Conservation (phyloP, 1,140 invertebrate species). For the Drosophila pruinosa region DNA sequence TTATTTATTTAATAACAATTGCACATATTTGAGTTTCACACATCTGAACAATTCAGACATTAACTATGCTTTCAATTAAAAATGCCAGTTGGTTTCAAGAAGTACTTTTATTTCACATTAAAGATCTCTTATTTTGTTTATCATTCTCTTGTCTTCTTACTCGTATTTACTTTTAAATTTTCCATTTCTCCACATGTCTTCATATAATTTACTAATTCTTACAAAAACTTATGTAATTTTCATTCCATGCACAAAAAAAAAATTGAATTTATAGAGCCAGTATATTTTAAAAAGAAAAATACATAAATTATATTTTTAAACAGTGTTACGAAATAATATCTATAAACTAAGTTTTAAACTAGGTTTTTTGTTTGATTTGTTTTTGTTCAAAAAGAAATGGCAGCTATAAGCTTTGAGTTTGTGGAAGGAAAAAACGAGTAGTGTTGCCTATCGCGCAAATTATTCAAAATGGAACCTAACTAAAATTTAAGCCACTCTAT, state of each 20-base stretch:
- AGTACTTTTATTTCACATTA: slow-evolving; percentile 79
- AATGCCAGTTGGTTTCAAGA: slow-evolving; percentile 49
- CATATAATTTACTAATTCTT: slow-evolving; percentile 75
- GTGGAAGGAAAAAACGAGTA: background rate
- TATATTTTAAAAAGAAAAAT: background rate
- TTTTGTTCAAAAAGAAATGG: slow-evolving; percentile 35
- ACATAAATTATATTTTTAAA: slow-evolving; percentile 12
- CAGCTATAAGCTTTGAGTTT: slow-evolving; percentile 67
- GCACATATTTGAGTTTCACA: too few species aligned
- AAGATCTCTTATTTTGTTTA: slow-evolving; percentile 57
- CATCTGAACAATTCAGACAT: too few species aligned
- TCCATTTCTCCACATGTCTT: slow-evolving; percentile 49
- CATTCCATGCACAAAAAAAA: slow-evolving; percentile 48
- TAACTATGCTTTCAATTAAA: background rate
- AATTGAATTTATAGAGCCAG: slow-evolving; percentile 9
- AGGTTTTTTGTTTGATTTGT: slow-evolving; percentile 25
- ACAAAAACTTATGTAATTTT: slow-evolving; percentile 71
- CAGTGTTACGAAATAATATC: slow-evolving; percentile 23
- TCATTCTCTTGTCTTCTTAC: slow-evolving; percentile 57
- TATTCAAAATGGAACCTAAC: background rate
- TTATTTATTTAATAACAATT: background rate
- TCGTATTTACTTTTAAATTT: slow-evolving; percentile 51
- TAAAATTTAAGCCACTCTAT: background rate
- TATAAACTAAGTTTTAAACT: slow-evolving; percentile 67
- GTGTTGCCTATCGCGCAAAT: background rate